Percentiles rank a stretch among this genome's conserved stretches.
Evolutionary conservation across 2,888 invertebrate genomes (phyloP).

Genomic region (Conistra vaccinii): DNA sequence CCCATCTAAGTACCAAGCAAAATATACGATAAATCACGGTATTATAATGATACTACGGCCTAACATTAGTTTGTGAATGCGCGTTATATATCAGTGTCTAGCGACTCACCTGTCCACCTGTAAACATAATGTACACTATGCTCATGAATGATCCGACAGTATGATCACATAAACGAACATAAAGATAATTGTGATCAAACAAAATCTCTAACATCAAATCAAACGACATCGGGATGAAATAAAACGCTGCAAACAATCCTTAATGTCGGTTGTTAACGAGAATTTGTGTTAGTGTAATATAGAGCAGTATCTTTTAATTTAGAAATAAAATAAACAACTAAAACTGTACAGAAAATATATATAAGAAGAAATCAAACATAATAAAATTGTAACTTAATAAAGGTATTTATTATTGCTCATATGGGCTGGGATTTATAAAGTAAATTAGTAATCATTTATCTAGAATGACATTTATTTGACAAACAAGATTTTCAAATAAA

Average conservation of each 20-base stretch:
- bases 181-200: constrained; percentile 70
- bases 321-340: constrained; percentile 59
- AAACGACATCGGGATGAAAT: constrained; percentile 72
- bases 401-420: constrained; percentile 23
- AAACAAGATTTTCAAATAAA: neutral
- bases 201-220: constrained; percentile 72
- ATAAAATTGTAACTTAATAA: constrained; percentile 28
- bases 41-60: constrained; percentile 79
- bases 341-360: constrained; percentile 56
- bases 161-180: constrained; percentile 71
- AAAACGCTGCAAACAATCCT: constrained; percentile 71
- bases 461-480: constrained; percentile 7
- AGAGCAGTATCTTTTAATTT: constrained; percentile 68
- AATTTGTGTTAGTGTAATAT: constrained; percentile 89
- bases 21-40: constrained; percentile 84
- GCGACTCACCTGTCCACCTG: constrained; percentile 70
- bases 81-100: constrained; percentile 60
- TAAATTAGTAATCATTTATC: neutral
- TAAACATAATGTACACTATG: constrained; percentile 61
- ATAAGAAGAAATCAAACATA: constrained; percentile 46
- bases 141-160: constrained; percentile 63
- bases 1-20: constrained; percentile 94
- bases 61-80: constrained; percentile 73
- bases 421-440: neutral
- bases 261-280: constrained; percentile 83